Conservation (phyloP, 1,140 invertebrate genomes). For the Harpegnathos saltator region DNA sequence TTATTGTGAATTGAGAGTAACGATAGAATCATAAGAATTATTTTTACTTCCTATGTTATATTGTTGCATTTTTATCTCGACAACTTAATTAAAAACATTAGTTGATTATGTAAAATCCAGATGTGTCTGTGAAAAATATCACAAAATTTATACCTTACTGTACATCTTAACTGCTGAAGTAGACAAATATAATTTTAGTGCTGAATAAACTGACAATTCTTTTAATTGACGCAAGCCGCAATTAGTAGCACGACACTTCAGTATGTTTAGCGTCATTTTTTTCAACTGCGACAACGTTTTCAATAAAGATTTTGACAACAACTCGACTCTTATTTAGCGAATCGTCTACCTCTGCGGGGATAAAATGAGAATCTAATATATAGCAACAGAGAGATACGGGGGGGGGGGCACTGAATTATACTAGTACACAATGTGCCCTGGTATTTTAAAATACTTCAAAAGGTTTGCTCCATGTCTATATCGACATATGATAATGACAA, state of each 20-base stretch:
- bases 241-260: conserved; percentile 64
- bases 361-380: neutral
- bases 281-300: neutral
- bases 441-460: too few species aligned
- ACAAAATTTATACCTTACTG: conserved; percentile 61
- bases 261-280: conserved; percentile 74
- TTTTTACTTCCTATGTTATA: too few species aligned
- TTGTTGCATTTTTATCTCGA: conserved; percentile 26
- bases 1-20: neutral
- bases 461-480: neutral
- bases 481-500: neutral
- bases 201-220: conserved; percentile 64
- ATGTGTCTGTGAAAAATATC: neutral
- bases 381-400: too few species aligned
- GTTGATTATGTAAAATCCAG: conserved; percentile 64
- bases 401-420: too few species aligned
- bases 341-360: too few species aligned
- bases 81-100: conserved; percentile 27
- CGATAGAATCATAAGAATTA: neutral
- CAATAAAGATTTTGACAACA: neutral
- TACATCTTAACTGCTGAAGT: conserved; percentile 58
- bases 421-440: too few species aligned
- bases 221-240: conserved; percentile 69
- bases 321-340: neutral
- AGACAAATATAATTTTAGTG: conserved; percentile 55